Conservation (phyloP, 2,797 vertebrate genomes). For the Glossophaga mutica region DNA sequence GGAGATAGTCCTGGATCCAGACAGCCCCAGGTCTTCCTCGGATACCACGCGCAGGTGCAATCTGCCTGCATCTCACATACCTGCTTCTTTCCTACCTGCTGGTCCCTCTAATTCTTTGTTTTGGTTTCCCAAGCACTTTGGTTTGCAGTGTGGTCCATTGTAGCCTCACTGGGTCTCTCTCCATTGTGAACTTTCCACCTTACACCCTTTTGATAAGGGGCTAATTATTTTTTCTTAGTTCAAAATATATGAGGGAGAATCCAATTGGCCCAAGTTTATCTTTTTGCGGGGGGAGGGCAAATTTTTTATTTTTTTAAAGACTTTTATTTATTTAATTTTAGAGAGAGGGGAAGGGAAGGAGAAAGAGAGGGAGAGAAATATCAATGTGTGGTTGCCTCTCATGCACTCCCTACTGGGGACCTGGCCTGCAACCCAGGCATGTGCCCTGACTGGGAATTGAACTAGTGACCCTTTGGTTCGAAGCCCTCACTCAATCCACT, state of each 20-base stretch:
- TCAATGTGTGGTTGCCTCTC: too few relatives aligned
- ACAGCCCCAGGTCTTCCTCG: not conserved
- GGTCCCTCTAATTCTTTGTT: not conserved
- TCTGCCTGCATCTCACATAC: not conserved
- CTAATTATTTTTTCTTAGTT: not conserved
- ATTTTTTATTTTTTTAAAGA: too few relatives aligned
- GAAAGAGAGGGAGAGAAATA: too few relatives aligned
- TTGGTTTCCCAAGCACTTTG: not conserved
- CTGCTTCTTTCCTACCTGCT: not conserved
- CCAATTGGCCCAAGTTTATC: not conserved
- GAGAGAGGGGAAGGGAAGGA: too few relatives aligned
- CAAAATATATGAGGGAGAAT: not conserved
- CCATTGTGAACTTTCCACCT: not conserved
- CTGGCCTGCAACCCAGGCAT: too few relatives aligned
- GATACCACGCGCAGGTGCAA: not conserved
- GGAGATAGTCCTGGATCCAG: not conserved
- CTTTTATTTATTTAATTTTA: too few relatives aligned
- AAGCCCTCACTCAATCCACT: too few relatives aligned
- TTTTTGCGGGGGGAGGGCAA: too few relatives aligned
- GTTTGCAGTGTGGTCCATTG: not conserved
- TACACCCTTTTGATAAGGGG: not conserved
- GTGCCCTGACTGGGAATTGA: too few relatives aligned
- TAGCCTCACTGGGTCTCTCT: not conserved
- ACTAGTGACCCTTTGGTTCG: too few relatives aligned
- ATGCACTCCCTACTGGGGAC: too few relatives aligned